A percentile compares a stretch with the other conserved stretches of the same genome.
Evolutionary conservation across 2,888 invertebrate genomes (phyloP).

Genomic region (Cephus pulcher): DNA sequence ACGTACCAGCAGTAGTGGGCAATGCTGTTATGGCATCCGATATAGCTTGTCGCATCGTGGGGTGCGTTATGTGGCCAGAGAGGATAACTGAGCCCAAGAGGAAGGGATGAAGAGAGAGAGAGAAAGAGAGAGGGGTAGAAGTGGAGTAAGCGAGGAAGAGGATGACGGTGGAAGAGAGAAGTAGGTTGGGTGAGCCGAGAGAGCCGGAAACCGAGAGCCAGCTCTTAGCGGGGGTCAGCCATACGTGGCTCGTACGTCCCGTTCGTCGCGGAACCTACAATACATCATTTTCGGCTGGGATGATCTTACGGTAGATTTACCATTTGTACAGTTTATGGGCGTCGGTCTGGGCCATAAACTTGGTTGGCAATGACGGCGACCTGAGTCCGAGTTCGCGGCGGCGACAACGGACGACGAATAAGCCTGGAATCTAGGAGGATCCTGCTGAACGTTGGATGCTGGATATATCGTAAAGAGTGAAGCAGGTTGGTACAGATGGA

Average conservation of each 20-base stretch:
- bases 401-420: slow-evolving; percentile 24
- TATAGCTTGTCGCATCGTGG: no score
- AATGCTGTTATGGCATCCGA: no score
- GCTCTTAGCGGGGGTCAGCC: slow-evolving; percentile 33
- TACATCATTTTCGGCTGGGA: slow-evolving; percentile 68
- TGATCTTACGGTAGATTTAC: slow-evolving; percentile 67
- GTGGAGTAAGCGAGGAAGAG: slow-evolving; percentile 13
- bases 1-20: no score
- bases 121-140: slow-evolving; percentile 5
- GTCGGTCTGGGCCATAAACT: slow-evolving; percentile 66
- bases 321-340: slow-evolving; percentile 67
- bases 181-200: slow-evolving; percentile 18
- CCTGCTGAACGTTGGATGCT: background rate
- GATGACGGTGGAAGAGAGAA: slow-evolving; percentile 21
- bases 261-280: slow-evolving; percentile 51
- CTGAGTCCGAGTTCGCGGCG: slow-evolving; percentile 30
- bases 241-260: slow-evolving; percentile 38
- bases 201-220: slow-evolving; percentile 4
- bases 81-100: slow-evolving; percentile 12
- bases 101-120: slow-evolving; percentile 15
- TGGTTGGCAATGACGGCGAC: slow-evolving; percentile 65
- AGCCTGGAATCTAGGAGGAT: slow-evolving; percentile 12
- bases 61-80: background rate
- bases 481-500: no score
- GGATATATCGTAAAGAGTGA: no score